Conservation (phyloP, 2,797 vertebrate genomes). For the Halcyon chelicuti region DNA sequence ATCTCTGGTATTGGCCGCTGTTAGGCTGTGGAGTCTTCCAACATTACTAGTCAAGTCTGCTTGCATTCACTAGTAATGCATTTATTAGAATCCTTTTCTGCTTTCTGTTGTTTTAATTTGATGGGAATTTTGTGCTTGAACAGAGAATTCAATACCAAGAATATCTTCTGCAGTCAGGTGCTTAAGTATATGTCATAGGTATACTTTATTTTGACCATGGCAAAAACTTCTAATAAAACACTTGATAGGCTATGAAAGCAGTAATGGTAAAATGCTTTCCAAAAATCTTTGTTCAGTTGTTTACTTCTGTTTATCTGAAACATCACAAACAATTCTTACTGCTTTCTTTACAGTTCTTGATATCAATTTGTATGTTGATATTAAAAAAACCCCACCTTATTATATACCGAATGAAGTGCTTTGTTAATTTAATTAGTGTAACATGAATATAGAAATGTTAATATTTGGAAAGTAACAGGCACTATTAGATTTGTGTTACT, state of each 20-base stretch:
- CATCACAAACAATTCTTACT: background rate
- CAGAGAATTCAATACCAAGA: background rate
- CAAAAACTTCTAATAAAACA: background rate
- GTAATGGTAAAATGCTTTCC: background rate
- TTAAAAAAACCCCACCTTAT: background rate
- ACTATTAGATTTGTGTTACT: background rate
- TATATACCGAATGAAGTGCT: background rate
- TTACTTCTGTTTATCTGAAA: background rate
- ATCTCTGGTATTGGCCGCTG: background rate
- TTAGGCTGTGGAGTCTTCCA: background rate
- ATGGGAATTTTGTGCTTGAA: background rate
- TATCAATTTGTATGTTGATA: background rate
- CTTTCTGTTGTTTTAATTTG: background rate
- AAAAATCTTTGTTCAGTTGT: background rate
- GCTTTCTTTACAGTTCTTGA: background rate
- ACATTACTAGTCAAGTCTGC: background rate
- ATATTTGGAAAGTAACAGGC: background rate
- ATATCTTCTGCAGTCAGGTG: background rate
- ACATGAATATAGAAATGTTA: background rate
- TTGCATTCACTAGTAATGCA: background rate
- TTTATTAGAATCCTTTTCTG: background rate
- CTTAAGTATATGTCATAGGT: fast-evolving
- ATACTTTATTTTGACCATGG: background rate
- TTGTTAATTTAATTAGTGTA: background rate
- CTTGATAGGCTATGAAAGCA: background rate